A percentile compares a stretch with the other conserved stretches of the same genome.
Evolutionary conservation across 1,140 invertebrate genomes (phyloP).

Genomic region (Zaprionus gabonicus): DNA sequence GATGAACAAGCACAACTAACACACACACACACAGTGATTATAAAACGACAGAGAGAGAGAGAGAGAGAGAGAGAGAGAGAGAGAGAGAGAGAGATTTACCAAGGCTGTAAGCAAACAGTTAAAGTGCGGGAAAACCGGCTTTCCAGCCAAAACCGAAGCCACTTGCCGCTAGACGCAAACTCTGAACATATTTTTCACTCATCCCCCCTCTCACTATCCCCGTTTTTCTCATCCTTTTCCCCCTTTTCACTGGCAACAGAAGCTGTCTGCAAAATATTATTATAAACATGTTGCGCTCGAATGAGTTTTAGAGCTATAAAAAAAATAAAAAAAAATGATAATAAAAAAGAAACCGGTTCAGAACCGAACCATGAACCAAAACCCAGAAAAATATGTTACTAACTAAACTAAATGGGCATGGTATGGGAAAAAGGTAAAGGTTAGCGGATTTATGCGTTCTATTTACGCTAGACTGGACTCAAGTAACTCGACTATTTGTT

Average conservation of each 20-base stretch:
- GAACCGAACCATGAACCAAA: conserved; percentile 47
- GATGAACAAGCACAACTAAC: conserved; percentile 37
- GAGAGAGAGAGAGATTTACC: conserved; percentile 18
- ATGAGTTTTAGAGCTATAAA: conserved; percentile 33
- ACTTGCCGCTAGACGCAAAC: conserved; percentile 34
- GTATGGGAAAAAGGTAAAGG: conserved; percentile 1
- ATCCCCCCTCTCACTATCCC: not conserved
- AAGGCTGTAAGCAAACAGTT: conserved; percentile 14
- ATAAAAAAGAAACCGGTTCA: conserved; percentile 28
- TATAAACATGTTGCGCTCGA: conserved; percentile 53
- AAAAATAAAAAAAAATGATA: conserved; percentile 8
- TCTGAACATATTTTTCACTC: conserved; percentile 19
- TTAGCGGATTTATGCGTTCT: not conserved
- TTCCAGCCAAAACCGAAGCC: conserved; percentile 29
- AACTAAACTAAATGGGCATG: not conserved
- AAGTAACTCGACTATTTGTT: conserved; percentile 1
- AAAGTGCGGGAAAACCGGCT: conserved; percentile 23
- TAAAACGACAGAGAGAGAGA: conserved; percentile 50
- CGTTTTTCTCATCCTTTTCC: not conserved
- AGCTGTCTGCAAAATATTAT: conserved; percentile 50
- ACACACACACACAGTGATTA: conserved; percentile 52
- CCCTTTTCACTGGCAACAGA: conserved; percentile 27
- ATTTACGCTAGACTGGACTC: not conserved
- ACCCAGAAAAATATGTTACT: conserved; percentile 18
- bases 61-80: conserved; percentile 22